phyloP scores from a whole-genome alignment of 2,888 invertebrate genomes.

The Lycocerus yunnanus region DNA sequence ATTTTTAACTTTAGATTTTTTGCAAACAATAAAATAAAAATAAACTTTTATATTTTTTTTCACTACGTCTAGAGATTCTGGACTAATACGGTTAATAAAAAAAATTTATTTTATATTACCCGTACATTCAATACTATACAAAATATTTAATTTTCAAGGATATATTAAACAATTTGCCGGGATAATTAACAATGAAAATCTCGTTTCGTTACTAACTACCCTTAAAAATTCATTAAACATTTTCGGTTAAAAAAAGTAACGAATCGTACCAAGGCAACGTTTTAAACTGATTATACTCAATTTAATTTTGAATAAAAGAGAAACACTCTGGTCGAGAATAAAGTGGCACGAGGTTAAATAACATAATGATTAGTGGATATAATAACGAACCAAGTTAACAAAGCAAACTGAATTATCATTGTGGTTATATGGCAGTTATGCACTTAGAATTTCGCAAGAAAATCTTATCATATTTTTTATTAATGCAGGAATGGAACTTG shows the following conservation, averaged over 20 bases:
- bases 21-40: too few relatives aligned
- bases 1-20: too few relatives aligned
- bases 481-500: not conserved
- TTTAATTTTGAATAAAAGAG: slow-evolving; percentile 28
- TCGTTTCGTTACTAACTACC: slow-evolving; percentile 5
- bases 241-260: slow-evolving; percentile 11
- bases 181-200: not conserved
- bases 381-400: slow-evolving; percentile 29
- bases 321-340: slow-evolving; percentile 20
- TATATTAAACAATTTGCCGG: not conserved
- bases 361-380: slow-evolving; percentile 28
- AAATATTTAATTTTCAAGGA: not conserved
- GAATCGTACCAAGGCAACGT: slow-evolving; percentile 19
- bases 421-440: slow-evolving; percentile 13
- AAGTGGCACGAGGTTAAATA: slow-evolving; percentile 28
- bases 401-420: slow-evolving; percentile 29
- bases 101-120: too few relatives aligned
- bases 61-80: too few relatives aligned
- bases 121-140: not conserved
- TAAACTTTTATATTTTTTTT: too few relatives aligned
- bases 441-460: slow-evolving; percentile 15
- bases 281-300: slow-evolving; percentile 21
- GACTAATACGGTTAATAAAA: too few relatives aligned
- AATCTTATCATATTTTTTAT: slow-evolving; percentile 11
- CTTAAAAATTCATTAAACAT: slow-evolving; percentile 14